A percentile compares a stretch with the other conserved stretches of the same genome.
Evolutionary conservation across 2,113 vertebrate species (phyloP).

Genomic region (Notiomystis cincta): DNA sequence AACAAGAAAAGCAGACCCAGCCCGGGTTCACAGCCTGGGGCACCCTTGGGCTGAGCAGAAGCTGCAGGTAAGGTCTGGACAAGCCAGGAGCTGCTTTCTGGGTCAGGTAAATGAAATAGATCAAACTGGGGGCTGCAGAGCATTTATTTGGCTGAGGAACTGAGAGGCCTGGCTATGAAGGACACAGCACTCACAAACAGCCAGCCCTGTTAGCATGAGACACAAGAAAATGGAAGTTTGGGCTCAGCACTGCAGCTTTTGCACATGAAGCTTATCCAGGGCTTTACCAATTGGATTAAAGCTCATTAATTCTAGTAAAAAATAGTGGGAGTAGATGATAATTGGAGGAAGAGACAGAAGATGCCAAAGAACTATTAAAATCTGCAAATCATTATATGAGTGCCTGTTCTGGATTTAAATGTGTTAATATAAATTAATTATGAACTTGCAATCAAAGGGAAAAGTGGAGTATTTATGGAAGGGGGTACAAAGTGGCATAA

Average conservation of each 20-base stretch:
- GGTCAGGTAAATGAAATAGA: background rate
- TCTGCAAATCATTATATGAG: background rate
- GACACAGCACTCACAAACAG: background rate
- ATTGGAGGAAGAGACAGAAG: background rate
- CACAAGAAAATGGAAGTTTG: background rate
- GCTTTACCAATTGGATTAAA: background rate
- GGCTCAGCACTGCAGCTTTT: background rate
- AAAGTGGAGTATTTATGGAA: constrained; percentile 20
- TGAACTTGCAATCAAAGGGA: constrained; percentile 6
- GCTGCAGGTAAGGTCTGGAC: background rate
- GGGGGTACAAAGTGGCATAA: background rate
- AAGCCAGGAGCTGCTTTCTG: background rate
- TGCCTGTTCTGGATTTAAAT: constrained; percentile 5
- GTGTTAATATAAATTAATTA: constrained; percentile 51
- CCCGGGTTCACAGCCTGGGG: background rate
- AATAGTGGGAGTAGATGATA: background rate
- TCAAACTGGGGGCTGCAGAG: background rate
- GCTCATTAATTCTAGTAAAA: background rate
- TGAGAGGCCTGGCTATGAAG: background rate
- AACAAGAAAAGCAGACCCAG: background rate
- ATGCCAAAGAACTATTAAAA: background rate
- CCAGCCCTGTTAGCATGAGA: background rate
- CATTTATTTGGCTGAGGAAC: background rate
- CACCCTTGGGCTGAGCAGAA: background rate
- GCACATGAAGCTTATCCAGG: background rate